A percentile compares a stretch with the other conserved stretches of the same genome.
These are phyloP conservation scores for Phthorimaea operculella DNA, from an alignment of 1,140 invertebrate species.

Conservation along the genomic window DNA sequence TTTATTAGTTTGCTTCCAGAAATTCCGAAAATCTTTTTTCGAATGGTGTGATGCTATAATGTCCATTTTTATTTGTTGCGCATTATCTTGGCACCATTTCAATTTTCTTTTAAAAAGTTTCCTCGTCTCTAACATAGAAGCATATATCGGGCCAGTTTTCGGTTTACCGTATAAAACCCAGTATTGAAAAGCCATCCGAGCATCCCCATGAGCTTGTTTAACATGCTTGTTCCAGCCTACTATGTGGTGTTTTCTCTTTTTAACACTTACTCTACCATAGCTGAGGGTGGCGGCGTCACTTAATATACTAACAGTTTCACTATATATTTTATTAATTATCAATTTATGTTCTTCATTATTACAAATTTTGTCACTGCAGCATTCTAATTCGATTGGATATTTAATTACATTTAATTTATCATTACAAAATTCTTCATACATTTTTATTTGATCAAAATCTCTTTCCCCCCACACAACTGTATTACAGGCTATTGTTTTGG, in stretches of 20 bases:
- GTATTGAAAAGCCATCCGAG: neutral
- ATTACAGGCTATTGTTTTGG: neutral
- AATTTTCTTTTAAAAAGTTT: conserved; percentile 5
- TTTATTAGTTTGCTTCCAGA: conserved; percentile 6
- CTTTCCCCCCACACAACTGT: conserved; percentile 2
- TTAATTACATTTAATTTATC: neutral
- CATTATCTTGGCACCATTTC: conserved; percentile 7
- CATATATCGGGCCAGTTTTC: neutral
- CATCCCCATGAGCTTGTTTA: neutral
- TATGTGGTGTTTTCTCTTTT: neutral
- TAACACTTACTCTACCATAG: neutral
- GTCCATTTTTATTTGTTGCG: conserved; percentile 1
- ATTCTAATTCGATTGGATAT: neutral
- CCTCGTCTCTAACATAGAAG: neutral
- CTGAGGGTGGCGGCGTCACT: neutral
- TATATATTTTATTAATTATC: neutral
- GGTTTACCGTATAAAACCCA: conserved; percentile 1
- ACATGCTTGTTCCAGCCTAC: conserved; percentile 7
- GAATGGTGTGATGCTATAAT: neutral
- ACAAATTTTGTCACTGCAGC: neutral
- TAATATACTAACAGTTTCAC: neutral
- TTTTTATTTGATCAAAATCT: neutral
- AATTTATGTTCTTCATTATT: neutral
- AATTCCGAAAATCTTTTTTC: conserved; percentile 2
- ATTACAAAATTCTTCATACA: conserved; percentile 1